Evolutionary conservation across 1,140 invertebrate genomes (phyloP).

Genomic region (Drosophila pruinosa): DNA sequence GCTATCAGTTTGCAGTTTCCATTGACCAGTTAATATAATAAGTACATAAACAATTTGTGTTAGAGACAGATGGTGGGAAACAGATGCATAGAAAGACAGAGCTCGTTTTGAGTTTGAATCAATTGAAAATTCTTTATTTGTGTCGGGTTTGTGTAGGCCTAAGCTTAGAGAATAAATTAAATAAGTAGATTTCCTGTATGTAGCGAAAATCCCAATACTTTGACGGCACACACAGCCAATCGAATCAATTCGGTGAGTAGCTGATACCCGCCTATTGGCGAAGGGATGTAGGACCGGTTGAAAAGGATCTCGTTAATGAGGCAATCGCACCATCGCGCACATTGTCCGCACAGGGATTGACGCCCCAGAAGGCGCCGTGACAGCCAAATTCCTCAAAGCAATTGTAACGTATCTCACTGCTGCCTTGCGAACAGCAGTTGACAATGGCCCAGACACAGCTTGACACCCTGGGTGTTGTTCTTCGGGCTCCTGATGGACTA

Average conservation of each 20-base stretch:
- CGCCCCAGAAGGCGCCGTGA: constrained; percentile 86
- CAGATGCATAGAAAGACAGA: not conserved
- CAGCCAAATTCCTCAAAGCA: constrained; percentile 88
- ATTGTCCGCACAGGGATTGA: constrained; percentile 85
- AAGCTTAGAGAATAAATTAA: constrained; percentile 25
- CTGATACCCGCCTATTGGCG: not conserved
- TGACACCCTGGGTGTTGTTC: constrained; percentile 77
- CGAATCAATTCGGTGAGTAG: not conserved
- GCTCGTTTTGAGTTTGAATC: not conserved
- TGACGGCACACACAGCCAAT: not conserved
- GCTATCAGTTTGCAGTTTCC: not conserved
- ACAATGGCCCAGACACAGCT: constrained; percentile 87
- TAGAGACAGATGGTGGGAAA: no score
- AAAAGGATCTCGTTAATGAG: constrained; percentile 21
- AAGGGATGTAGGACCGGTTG: not conserved
- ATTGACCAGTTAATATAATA: not conserved
- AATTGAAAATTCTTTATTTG: constrained; percentile 12
- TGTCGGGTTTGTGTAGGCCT: not conserved
- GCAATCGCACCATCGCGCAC: constrained; percentile 73
- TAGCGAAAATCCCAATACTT: constrained; percentile 4
- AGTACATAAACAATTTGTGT: no score
- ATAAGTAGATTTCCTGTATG: constrained; percentile 12
- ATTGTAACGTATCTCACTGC: constrained; percentile 81
- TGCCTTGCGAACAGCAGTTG: constrained; percentile 85
- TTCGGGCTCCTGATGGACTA: not conserved